These are phyloP conservation scores for Pelobates fuscus DNA, from an alignment of 2,113 vertebrate genomes.

Conservation along the genomic window DNA sequence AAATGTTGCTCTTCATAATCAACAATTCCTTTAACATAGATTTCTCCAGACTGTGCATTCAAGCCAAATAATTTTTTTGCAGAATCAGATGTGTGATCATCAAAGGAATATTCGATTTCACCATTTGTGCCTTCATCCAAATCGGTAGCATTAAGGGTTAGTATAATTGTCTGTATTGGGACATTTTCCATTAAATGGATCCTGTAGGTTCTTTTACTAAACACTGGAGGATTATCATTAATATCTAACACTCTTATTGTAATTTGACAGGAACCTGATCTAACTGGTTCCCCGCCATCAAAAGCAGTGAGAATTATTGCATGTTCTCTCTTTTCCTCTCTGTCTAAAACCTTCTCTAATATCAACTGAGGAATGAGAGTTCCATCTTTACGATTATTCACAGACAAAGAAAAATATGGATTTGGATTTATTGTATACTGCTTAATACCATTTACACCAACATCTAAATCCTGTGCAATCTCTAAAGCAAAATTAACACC, in stretches of 20 bases:
- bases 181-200: constrained; percentile 68
- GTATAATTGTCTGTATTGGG: constrained; percentile 62
- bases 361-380: constrained; percentile 75
- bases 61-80: constrained; percentile 71
- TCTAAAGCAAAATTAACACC: constrained; percentile 72
- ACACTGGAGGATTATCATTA: constrained; percentile 77
- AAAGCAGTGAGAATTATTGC: constrained; percentile 71
- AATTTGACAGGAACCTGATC: constrained; percentile 70
- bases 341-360: constrained; percentile 72
- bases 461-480: constrained; percentile 72
- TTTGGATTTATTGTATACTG: constrained; percentile 68
- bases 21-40: constrained; percentile 69
- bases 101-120: constrained; percentile 70
- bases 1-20: constrained; percentile 70
- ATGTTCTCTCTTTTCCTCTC: constrained; percentile 70
- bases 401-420: constrained; percentile 69
- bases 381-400: constrained; percentile 66
- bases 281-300: constrained; percentile 72
- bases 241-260: constrained; percentile 68
- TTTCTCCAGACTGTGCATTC: constrained; percentile 66
- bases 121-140: constrained; percentile 77
- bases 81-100: constrained; percentile 69
- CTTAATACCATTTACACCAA: constrained; percentile 70
- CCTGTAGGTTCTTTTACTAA: constrained; percentile 61
- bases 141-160: constrained; percentile 71